phyloP scores from a whole-genome alignment of 2,113 vertebrate genomes.

The Merops nubicus region DNA sequence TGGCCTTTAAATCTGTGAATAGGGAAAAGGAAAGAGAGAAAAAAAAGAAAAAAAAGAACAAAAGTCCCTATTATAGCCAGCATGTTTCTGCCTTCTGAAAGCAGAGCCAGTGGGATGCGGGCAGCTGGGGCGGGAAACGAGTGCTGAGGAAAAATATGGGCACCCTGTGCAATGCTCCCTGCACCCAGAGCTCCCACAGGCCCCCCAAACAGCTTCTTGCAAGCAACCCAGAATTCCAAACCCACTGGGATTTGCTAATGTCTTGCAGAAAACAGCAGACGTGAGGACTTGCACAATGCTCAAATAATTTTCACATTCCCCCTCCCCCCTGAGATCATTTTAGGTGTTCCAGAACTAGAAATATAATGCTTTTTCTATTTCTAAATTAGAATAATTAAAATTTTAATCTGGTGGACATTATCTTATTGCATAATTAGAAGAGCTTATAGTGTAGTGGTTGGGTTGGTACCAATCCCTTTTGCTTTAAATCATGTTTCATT shows the following conservation, averaged over 20 bases:
- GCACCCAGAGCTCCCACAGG: not conserved
- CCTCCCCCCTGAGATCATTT: not conserved
- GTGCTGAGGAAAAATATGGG: not conserved
- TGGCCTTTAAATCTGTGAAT: slow-evolving; percentile 9
- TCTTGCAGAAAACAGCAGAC: not conserved
- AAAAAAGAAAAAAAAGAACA: not conserved
- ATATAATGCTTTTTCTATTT: not conserved
- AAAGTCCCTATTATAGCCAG: not conserved
- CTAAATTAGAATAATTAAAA: slow-evolving; percentile 56
- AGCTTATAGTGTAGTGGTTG: not conserved
- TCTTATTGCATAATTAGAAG: slow-evolving; percentile 37
- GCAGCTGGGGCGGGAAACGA: not conserved
- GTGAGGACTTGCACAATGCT: not conserved
- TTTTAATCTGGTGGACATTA: slow-evolving; percentile 43
- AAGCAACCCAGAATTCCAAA: not conserved
- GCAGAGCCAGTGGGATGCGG: not conserved
- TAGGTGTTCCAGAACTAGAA: slow-evolving; percentile 15
- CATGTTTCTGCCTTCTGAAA: not conserved
- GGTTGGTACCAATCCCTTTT: not conserved
- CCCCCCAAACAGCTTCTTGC: not conserved
- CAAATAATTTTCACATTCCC: not conserved
- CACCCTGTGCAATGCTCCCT: not conserved
- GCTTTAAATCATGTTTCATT: slow-evolving; percentile 16
- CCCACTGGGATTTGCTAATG: not conserved
- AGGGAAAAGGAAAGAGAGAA: not conserved